Evolutionary conservation across 2,113 vertebrate genomes (phyloP).

Genomic region (Poicephalus meyeri): DNA sequence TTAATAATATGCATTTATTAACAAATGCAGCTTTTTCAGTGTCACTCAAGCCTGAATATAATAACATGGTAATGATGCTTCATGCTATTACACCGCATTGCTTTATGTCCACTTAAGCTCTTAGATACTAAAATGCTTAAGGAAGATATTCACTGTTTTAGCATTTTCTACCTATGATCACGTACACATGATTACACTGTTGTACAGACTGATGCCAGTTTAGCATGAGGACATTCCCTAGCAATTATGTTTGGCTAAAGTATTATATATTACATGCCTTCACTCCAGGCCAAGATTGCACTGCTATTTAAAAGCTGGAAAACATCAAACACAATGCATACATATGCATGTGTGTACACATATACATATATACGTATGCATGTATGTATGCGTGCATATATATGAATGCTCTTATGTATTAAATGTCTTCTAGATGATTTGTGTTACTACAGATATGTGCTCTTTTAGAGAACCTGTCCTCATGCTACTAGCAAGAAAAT

Average conservation of each 20-base stretch:
- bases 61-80: neutral
- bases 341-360: no score
- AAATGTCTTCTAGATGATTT: neutral
- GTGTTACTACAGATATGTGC: neutral
- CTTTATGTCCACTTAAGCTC: neutral
- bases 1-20: neutral
- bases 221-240: neutral
- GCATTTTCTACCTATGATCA: neutral
- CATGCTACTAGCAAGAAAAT: neutral
- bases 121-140: neutral
- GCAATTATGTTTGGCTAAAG: neutral
- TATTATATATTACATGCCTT: neutral
- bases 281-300: neutral
- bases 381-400: fast-evolving
- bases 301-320: neutral
- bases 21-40: neutral
- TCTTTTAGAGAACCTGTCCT: neutral
- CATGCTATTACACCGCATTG: neutral
- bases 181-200: neutral
- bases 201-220: neutral
- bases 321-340: neutral
- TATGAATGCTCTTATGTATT: neutral
- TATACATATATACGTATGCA: neutral
- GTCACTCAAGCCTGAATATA: neutral
- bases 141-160: neutral